Evolutionary conservation across 2,797 vertebrate genomes (phyloP).

Genomic region (Phataginus tetradactyla): DNA sequence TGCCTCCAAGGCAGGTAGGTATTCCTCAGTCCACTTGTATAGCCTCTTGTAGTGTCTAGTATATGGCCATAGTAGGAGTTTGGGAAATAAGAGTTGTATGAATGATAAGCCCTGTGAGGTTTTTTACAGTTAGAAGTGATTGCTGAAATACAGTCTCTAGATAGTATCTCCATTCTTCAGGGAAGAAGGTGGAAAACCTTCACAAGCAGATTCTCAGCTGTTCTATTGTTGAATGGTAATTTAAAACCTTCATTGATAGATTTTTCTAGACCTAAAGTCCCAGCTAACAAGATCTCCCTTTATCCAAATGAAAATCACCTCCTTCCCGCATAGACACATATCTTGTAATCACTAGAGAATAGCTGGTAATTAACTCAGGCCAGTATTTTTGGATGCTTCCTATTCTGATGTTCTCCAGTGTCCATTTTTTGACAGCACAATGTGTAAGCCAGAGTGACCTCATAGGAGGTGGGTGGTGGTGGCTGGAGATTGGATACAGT

Average conservation of each 20-base stretch:
- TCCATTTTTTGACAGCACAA: not conserved
- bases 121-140: not conserved
- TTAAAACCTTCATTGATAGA: slow-evolving; percentile 11
- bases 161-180: not conserved
- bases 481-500: not conserved
- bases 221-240: not conserved
- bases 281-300: not conserved
- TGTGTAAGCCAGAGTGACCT: not conserved
- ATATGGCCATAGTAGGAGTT: not conserved
- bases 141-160: not conserved
- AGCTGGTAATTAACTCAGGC: not conserved
- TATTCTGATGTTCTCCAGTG: not conserved
- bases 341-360: slow-evolving; percentile 33
- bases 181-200: slow-evolving; percentile 41
- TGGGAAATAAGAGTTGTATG: not conserved
- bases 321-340: not conserved
- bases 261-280: not conserved
- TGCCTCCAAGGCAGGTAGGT: not conserved
- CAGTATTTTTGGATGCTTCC: not conserved
- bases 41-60: not conserved
- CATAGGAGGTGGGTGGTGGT: not conserved
- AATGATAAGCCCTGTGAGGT: not conserved
- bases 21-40: not conserved
- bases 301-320: slow-evolving; percentile 47
- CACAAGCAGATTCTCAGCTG: slow-evolving; percentile 28